Base-by-base conservation (phyloP, 2,888 invertebrate genomes). In the Noctua janthe region DNA sequence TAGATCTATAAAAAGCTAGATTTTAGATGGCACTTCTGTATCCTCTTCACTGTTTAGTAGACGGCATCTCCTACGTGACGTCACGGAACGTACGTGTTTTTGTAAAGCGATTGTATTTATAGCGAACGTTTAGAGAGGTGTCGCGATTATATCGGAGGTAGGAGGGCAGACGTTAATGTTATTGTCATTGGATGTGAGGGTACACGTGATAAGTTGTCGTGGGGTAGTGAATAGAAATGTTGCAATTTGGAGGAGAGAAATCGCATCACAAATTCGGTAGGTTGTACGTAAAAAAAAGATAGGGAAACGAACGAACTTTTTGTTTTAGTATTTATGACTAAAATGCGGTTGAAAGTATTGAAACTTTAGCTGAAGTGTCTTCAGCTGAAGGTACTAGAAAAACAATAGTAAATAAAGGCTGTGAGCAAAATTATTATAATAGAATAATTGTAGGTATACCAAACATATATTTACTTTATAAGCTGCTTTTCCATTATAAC, bases 41-140 rank as follows among this genome's bases (percentile, higher is more conserved):
- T 29, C 1, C 20, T 29, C 11, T 5, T 56, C 23, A 17, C 7
- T 43, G 0, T 35, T 0, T 17, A 39, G 13, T 13, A 49, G n/a
- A 10, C 23, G 20, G 10, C 29, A 64, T 43, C 4, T 76, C 23
- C 29, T n/a, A 64, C 78, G 87, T 87, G 80, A 75, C 73, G 8
- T 59, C 70, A 59, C 10, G 15, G 43, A 11, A 73, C 62, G 83
- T 64, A 71, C 70, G 76, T 80, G 83, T 59, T 75, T 74, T 75
- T 73, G 66, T 80, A 73, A 80, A 74, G 62, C 59, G 75, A 64
- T 87, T 64, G 87, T 54, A 73, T 86, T 76, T 74, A 54, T 76
- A 69, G 76, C 51, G 75, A 71, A 59, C 71, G 62, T 64, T 85
- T 70, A 74, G 39, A 59, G 69, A 78, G 54, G 39, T 69, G 85